Conservation (phyloP, 2,888 invertebrate genomes). For the Escarpia spicata region DNA sequence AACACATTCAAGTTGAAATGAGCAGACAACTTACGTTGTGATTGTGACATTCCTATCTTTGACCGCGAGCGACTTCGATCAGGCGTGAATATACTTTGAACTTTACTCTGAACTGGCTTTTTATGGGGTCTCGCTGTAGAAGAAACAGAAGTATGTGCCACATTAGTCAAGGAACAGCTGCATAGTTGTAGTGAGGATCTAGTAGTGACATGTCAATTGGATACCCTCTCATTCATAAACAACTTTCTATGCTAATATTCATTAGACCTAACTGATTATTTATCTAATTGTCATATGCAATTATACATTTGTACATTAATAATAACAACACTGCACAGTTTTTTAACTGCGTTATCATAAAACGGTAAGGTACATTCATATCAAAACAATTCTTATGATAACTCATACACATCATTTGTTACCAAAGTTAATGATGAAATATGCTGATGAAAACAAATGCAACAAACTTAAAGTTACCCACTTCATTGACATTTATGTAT, state of each 20-base stretch:
- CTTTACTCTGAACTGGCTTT: neutral
- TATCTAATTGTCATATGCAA: neutral
- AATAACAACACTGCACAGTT: neutral
- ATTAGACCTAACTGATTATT: neutral
- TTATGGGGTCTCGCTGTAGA: neutral
- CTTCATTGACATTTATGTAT: neutral
- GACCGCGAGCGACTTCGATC: conserved; percentile 72
- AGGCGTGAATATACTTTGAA: conserved; percentile 65
- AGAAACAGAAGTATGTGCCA: neutral
- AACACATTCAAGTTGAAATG: neutral
- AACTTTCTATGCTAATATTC: neutral
- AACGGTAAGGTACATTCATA: neutral
- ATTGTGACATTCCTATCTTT: conserved; percentile 84
- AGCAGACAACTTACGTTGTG: conserved; percentile 78
- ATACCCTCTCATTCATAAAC: neutral
- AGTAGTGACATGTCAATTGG: neutral
- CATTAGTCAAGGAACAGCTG: neutral
- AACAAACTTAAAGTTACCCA: neutral
- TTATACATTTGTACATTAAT: neutral
- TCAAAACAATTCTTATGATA: neutral
- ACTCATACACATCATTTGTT: neutral
- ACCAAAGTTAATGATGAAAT: neutral
- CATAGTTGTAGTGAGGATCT: neutral
- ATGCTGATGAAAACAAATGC: neutral
- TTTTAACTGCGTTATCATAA: neutral